These are phyloP conservation scores for Idaea biselata DNA, from an alignment of 2,888 invertebrate genomes.

Conservation along the genomic window DNA sequence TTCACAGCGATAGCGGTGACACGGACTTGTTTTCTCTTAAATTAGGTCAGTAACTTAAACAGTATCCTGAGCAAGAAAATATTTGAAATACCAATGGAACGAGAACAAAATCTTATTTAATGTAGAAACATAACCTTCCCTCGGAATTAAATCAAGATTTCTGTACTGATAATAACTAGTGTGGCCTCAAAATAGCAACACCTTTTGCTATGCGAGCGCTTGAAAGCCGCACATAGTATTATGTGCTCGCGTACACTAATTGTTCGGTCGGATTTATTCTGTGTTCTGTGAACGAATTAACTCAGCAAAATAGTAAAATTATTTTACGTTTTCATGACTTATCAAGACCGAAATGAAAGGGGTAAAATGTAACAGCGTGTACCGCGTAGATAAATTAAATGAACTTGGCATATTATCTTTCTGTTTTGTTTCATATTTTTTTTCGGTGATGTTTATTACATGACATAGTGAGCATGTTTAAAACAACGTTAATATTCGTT, in stretches of 20 bases:
- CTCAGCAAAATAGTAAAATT: conserved; percentile 21
- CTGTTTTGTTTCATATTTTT: not conserved
- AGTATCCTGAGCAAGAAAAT: not conserved
- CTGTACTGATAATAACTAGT: not conserved
- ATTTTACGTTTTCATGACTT: conserved; percentile 19
- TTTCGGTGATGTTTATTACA: not conserved
- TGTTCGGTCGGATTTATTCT: not conserved
- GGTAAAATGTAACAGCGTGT: conserved; percentile 6
- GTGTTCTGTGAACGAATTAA: conserved; percentile 14
- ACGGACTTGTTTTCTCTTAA: not conserved
- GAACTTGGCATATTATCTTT: conserved; percentile 12
- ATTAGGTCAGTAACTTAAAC: not conserved
- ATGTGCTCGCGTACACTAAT: not conserved
- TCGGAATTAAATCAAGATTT: no score
- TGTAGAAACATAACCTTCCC: not conserved
- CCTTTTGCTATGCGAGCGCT: not conserved
- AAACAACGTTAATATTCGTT: not conserved
- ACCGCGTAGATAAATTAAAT: conserved; percentile 4
- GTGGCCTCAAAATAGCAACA: not conserved
- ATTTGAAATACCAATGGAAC: not conserved
- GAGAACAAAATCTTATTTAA: not conserved
- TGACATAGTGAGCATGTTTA: not conserved
- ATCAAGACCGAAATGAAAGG: conserved; percentile 16
- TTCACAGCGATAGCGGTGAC: not conserved
- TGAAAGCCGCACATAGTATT: not conserved